Conservation (phyloP, 2,113 vertebrate species). For the Rafetus swinhoei region DNA sequence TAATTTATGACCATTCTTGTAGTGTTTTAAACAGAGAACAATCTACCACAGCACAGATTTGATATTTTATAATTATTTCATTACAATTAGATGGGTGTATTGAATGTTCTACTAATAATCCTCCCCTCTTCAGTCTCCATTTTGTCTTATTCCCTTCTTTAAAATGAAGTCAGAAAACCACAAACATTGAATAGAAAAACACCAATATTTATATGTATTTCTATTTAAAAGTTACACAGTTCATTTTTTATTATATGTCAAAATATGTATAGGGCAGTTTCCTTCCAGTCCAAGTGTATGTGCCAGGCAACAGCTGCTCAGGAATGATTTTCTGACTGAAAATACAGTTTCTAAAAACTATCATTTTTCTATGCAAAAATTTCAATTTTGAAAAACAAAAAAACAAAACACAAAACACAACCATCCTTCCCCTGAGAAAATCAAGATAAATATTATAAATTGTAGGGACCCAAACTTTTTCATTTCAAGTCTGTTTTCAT, state of each 20-base stretch:
- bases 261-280: background rate
- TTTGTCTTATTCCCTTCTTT: constrained; percentile 2
- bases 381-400: background rate
- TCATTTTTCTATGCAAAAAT: constrained; percentile 22
- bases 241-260: constrained; percentile 30
- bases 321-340: constrained; percentile 3
- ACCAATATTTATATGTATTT: constrained; percentile 19
- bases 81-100: background rate
- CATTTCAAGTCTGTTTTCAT: background rate
- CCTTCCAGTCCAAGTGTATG: background rate
- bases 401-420: too few relatives aligned
- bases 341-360: background rate
- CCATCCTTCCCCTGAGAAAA: constrained; percentile 31
- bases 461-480: constrained; percentile 9
- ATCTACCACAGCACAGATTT: background rate
- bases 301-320: background rate
- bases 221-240: background rate
- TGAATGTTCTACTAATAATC: background rate
- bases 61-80: background rate
- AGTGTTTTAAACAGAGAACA: background rate
- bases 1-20: background rate
- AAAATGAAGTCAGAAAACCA: background rate
- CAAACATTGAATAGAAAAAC: background rate
- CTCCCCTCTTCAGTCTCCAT: background rate
- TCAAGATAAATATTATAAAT: constrained; percentile 7